Evolutionary conservation across 64 coral and sea anemone genomes (phyloP).

Genomic region (Montipora cactus): DNA sequence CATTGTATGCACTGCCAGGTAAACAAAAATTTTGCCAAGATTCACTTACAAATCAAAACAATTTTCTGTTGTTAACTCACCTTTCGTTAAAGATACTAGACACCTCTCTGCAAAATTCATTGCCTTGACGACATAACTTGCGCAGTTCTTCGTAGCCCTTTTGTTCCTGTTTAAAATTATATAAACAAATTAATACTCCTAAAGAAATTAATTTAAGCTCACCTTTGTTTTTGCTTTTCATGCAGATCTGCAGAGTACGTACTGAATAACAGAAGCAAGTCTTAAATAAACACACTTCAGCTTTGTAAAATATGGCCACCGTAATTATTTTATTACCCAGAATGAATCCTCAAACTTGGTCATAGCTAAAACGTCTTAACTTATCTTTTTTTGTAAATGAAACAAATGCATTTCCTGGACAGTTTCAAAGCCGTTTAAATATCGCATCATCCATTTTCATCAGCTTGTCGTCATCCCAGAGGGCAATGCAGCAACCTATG

Average conservation of each 20-base stretch:
- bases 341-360: conserved; percentile 66
- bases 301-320: not conserved
- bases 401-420: not conserved
- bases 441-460: not conserved
- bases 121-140: conserved; percentile 93
- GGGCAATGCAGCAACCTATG: not conserved
- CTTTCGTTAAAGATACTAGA: conserved; percentile 83
- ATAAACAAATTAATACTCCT: not conserved
- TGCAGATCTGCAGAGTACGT: not conserved
- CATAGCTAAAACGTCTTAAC: conserved; percentile 26
- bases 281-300: too few relatives aligned
- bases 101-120: conserved; percentile 95
- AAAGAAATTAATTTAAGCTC: not conserved
- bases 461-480: not conserved
- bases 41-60: not conserved
- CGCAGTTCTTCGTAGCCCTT: conserved; percentile 97
- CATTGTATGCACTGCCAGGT: too few relatives aligned
- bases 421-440: not conserved
- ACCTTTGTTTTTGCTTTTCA: not conserved
- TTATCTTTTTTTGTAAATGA: not conserved
- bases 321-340: conserved; percentile 48
- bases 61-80: conserved; percentile 18
- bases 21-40: too few relatives aligned
- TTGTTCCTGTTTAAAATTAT: conserved; percentile 75
- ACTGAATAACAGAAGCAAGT: too few relatives aligned